Evolutionary conservation across 2,888 invertebrate genomes (phyloP).

Genomic region (Tricholauxania praeusta): DNA sequence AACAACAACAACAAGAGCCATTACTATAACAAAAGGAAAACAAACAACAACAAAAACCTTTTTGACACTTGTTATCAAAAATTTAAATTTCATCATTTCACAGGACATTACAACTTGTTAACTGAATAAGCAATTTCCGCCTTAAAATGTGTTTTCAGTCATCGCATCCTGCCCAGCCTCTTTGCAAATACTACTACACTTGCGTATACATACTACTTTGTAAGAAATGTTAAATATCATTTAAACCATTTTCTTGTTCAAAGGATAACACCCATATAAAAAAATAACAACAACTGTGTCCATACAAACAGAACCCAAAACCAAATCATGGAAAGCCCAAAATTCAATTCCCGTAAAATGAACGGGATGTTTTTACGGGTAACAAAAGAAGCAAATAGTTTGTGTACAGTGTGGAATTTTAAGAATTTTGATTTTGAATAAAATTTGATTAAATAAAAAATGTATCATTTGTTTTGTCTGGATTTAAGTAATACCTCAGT

Average conservation of each 20-base stretch:
- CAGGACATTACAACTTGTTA: constrained; percentile 14
- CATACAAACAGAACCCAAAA: constrained; percentile 1
- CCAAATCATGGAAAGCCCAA: neutral
- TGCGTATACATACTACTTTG: too few species aligned
- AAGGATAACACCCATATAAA: neutral
- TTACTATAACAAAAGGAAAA: too few species aligned
- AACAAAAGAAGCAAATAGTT: neutral
- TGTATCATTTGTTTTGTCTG: too few species aligned
- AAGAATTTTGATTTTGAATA: too few species aligned
- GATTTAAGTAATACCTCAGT: too few species aligned
- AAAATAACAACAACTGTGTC: neutral
- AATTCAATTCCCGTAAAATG: constrained; percentile 13
- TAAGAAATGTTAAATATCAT: too few species aligned
- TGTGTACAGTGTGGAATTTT: neutral
- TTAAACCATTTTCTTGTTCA: too few species aligned
- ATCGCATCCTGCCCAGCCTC: neutral
- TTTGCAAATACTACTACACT: too few species aligned
- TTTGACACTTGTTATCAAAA: constrained; percentile 5
- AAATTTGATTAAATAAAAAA: too few species aligned
- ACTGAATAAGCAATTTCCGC: constrained; percentile 4
- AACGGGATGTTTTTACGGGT: neutral
- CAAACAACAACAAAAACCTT: neutral
- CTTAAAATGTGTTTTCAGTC: neutral
- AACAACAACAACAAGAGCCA: too few species aligned
- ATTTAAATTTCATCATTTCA: constrained; percentile 14